These are phyloP conservation scores for Sorex araneus DNA, from an alignment of 2,113 vertebrate species.

Conservation along the genomic window DNA sequence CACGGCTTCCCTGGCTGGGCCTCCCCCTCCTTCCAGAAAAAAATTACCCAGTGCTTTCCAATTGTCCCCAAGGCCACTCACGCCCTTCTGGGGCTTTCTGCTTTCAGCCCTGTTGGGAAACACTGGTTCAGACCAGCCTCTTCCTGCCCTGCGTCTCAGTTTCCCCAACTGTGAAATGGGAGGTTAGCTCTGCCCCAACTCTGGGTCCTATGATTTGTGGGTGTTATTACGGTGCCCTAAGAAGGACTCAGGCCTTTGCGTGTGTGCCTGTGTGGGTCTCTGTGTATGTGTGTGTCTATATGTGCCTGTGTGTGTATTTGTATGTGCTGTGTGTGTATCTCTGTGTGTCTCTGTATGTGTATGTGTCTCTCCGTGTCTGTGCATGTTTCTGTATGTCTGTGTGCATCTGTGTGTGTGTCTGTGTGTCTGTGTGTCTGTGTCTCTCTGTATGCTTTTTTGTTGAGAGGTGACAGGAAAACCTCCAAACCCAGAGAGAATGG, in stretches of 20 bases:
- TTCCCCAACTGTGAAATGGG: neutral
- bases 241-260: neutral
- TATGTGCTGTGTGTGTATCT: no score
- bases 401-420: accelerated
- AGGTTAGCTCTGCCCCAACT: neutral
- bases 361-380: no score
- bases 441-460: neutral
- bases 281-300: no score
- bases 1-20: no score
- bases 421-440: no score
- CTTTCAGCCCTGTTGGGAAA: no score
- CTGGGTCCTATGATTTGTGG: neutral
- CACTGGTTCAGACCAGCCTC: neutral
- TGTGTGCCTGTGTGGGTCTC: neutral
- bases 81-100: no score
- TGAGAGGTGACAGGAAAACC: neutral
- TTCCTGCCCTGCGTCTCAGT: neutral
- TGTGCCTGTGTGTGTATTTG: no score
- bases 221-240: accelerated
- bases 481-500: neutral
- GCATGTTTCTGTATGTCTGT: neutral
- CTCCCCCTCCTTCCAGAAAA: no score
- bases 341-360: no score
- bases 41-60: no score
- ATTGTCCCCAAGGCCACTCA: no score